phyloP scores from a whole-genome alignment of 2,113 vertebrate species.

The Sakesphorus luctuosus region DNA sequence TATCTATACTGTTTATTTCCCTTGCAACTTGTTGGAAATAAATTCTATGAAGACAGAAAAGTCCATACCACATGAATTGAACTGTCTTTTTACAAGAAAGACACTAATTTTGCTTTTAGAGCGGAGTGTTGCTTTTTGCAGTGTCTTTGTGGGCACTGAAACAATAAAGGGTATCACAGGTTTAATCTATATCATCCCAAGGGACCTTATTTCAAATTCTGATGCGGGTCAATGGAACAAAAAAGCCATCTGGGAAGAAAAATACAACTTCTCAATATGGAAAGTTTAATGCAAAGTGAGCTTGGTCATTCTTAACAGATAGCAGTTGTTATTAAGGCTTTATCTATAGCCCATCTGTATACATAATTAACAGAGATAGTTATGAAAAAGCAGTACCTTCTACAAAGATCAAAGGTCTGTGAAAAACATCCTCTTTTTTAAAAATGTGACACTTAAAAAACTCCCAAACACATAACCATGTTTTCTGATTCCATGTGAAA shows the following conservation, averaged over 20 bases:
- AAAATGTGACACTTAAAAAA: not conserved
- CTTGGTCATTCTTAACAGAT: not conserved
- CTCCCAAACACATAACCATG: not conserved
- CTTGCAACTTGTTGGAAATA: not conserved
- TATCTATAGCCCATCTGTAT: not conserved
- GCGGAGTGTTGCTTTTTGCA: not conserved
- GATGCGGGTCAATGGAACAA: constrained; percentile 34
- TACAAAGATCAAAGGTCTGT: not conserved
- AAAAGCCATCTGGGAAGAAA: constrained; percentile 51
- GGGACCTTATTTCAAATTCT: constrained; percentile 56
- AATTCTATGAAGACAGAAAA: not conserved
- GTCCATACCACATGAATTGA: not conserved
- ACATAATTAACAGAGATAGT: not conserved
- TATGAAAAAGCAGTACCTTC: not conserved
- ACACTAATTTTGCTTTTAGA: not conserved
- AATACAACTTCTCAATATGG: not conserved
- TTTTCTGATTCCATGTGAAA: not conserved
- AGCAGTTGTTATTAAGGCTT: not conserved
- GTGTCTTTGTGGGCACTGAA: constrained; percentile 15
- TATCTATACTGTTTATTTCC: not conserved
- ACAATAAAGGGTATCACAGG: constrained; percentile 30
- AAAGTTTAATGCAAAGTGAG: constrained; percentile 29
- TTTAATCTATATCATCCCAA: constrained; percentile 29
- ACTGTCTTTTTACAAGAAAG: not conserved
- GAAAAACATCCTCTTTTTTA: not conserved